Conservation (phyloP, 1,140 invertebrate species). For the Anthonomus grandis region DNA sequence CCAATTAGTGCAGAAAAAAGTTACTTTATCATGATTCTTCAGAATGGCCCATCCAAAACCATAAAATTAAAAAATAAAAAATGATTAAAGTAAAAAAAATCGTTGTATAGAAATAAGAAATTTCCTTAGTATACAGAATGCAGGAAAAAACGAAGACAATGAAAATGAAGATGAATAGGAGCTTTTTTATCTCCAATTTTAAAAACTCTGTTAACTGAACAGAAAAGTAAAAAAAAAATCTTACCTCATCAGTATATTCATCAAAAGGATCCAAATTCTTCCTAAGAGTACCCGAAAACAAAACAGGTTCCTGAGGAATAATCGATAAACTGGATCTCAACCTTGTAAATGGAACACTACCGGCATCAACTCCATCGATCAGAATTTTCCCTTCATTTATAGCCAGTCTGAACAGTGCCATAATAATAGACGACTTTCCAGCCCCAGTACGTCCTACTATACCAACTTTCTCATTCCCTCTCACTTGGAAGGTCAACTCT, state of each 20-base stretch:
- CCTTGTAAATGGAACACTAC: constrained; percentile 52
- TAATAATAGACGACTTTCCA: constrained; percentile 70
- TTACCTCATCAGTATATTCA: constrained; percentile 64
- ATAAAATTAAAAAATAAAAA: too few relatives aligned
- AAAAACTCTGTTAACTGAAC: too few relatives aligned
- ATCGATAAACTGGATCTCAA: constrained; percentile 65
- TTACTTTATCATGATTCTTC: too few relatives aligned
- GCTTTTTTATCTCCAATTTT: neutral
- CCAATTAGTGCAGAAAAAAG: too few relatives aligned
- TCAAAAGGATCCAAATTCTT: constrained; percentile 59
- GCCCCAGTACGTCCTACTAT: constrained; percentile 61
- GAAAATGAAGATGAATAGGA: neutral
- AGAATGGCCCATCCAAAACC: too few relatives aligned
- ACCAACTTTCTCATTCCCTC: constrained; percentile 62
- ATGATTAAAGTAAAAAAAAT: too few relatives aligned
- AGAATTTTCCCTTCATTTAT: constrained; percentile 63
- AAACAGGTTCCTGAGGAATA: constrained; percentile 68
- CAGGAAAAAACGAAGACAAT: neutral
- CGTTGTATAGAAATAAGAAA: too few relatives aligned
- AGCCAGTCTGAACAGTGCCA: constrained; percentile 66
- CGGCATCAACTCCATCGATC: constrained; percentile 58
- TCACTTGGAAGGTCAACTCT: constrained; percentile 59
- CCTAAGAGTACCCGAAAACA: constrained; percentile 65
- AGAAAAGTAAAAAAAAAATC: neutral
- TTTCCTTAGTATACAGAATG: neutral